These are phyloP conservation scores for Polypedilum pembai DNA, from an alignment of 1,140 invertebrate species.

Conservation along the genomic window DNA sequence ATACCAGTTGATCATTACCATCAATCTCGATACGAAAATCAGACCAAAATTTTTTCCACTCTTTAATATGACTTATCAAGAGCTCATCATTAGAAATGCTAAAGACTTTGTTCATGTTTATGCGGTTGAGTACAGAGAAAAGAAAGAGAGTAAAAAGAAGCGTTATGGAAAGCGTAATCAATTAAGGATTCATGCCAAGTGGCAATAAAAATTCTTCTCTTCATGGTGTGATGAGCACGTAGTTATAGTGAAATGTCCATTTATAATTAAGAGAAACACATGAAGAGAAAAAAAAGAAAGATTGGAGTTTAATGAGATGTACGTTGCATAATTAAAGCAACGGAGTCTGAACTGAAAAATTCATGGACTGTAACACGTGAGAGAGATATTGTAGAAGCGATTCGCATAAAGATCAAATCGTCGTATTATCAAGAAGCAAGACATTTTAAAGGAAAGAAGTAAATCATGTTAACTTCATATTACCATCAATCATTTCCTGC, in stretches of 20 bases:
- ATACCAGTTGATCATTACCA: constrained; percentile 24
- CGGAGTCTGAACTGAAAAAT: neutral
- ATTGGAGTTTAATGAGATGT: neutral
- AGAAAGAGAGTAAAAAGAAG: neutral
- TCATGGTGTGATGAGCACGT: constrained; percentile 20
- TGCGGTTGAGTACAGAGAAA: neutral
- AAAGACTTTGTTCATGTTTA: neutral
- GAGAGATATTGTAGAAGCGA: neutral
- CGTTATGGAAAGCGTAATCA: neutral
- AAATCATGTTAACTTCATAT: constrained; percentile 29
- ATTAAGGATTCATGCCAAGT: constrained; percentile 3
- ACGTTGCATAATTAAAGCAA: constrained; percentile 6
- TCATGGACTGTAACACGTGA: constrained; percentile 3
- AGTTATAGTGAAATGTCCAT: constrained; percentile 2
- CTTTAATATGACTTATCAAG: neutral
- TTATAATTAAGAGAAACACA: neutral
- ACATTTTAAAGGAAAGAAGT: neutral
- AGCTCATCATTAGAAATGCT: neutral
- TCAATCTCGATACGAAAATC: constrained; percentile 25
- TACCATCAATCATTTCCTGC: constrained; percentile 48
- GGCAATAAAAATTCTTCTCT: neutral
- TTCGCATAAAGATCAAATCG: neutral
- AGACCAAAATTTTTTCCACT: constrained; percentile 18
- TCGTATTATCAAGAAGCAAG: neutral
- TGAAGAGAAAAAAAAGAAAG: neutral